Evolutionary conservation across 2,888 invertebrate genomes (phyloP).

Genomic region (Ernsta delagoae): DNA sequence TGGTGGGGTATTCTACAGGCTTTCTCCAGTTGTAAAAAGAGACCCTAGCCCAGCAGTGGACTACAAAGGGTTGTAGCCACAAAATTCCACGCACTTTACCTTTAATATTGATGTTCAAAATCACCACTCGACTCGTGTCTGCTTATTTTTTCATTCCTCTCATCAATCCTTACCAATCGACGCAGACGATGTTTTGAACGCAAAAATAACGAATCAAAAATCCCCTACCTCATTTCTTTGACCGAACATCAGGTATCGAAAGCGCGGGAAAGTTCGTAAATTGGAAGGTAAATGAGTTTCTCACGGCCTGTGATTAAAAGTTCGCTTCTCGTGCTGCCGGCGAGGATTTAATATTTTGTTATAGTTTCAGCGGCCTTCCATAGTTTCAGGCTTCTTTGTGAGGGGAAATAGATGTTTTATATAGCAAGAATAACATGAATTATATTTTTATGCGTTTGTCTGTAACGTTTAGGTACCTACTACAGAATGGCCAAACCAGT

Average conservation of each 20-base stretch:
- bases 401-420: conserved; percentile 15
- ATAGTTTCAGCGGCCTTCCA: neutral
- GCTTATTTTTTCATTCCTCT: too few relatives aligned
- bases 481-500: too few relatives aligned
- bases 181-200: neutral
- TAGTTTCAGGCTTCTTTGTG: conserved; percentile 21
- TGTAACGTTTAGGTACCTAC: too few relatives aligned
- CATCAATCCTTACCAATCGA: neutral
- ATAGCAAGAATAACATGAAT: neutral
- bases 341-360: conserved; percentile 31
- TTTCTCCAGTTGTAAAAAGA: too few relatives aligned
- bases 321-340: conserved; percentile 19
- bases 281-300: conserved; percentile 31
- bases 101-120: too few relatives aligned
- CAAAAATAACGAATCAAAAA: neutral
- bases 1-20: too few relatives aligned
- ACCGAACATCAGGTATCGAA: conserved; percentile 16
- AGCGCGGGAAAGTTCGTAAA: conserved; percentile 22
- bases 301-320: conserved; percentile 32
- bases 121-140: too few relatives aligned
- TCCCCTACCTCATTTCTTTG: neutral
- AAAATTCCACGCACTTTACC: too few relatives aligned
- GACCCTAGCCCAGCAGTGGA: too few relatives aligned
- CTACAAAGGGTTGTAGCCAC: too few relatives aligned
- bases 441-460: too few relatives aligned